Base-by-base conservation (phyloP, 2,888 invertebrate genomes). In the Platycheirus albimanus region DNA sequence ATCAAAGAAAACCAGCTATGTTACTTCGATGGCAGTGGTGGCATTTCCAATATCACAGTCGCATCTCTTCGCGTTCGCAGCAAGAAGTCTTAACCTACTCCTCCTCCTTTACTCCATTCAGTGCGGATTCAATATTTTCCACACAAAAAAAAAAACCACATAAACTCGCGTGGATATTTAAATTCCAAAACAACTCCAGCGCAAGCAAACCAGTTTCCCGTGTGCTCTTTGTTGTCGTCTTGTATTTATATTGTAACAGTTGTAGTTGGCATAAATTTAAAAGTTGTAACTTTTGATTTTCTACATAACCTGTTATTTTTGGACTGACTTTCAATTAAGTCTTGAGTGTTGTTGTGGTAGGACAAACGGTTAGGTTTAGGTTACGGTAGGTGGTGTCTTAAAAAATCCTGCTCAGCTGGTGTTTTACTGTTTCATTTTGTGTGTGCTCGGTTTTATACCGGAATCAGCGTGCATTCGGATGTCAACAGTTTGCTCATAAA, bases 221-320 rank as follows among this genome's bases (percentile, higher is more conserved):
- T 19, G n/a, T 43, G 45, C 10, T 28, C 11, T 0, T 24, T 33
- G 0, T 58, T 41, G 4, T 1, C 1, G 8, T 36, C 43, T 61
- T 43, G 28, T 45, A 28, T 2, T 7, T 13, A 41, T 10, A 11
- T 36, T n/a, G 36, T 5, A 6, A 11, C 10, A 36, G 11, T 8
- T 33, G 15, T 38, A 58, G 47, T 78, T 71, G 67, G 61, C 77
- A 77, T 52, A 54, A 77, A 54, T 63, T 58, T 19, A 61, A 61
- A 67, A 20, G 58, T 24, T 8, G 36, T 52, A 33, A 61, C 24
- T 43, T 36, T 51, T 75, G 49, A 20, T 20, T 38, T 52, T 70
- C 24, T 63, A 24, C 24, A 52, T 20, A 81, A 83, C 77, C 78
- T 64, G 67, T 67, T 72, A 54, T 69, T 49, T n/a, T n/a, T n/a